Conservation (phyloP, 2,888 invertebrate genomes). For the Drosophila helvetica region DNA sequence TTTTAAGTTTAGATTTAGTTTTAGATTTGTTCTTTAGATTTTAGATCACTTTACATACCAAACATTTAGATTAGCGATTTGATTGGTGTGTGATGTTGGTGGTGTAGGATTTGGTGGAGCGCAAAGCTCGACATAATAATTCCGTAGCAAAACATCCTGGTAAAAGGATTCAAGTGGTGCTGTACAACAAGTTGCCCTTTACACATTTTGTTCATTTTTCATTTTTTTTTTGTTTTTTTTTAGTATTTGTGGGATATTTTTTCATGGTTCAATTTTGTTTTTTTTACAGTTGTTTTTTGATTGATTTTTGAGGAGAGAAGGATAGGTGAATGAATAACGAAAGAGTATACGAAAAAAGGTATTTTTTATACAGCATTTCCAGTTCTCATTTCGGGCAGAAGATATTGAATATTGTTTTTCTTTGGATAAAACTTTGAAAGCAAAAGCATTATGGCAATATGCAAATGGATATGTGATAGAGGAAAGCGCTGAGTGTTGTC, state of each 20-base stretch:
- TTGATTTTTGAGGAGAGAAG: conserved; percentile 57
- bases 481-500: conserved; percentile 17
- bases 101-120: conserved; percentile 80
- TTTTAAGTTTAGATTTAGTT: conserved; percentile 25
- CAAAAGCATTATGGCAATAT: conserved; percentile 36
- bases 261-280: conserved; percentile 17
- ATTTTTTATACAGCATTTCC: conserved; percentile 71
- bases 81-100: conserved; percentile 81
- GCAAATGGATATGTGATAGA: conserved; percentile 24
- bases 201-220: conserved; percentile 66
- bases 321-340: conserved; percentile 77
- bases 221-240: conserved; percentile 36
- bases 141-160: conserved; percentile 80
- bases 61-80: conserved; percentile 80
- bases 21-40: conserved; percentile 21
- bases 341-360: conserved; percentile 67
- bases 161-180: conserved; percentile 81
- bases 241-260: conserved; percentile 21
- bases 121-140: conserved; percentile 80
- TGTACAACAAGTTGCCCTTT: conserved; percentile 81
- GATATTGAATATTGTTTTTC: conserved; percentile 20
- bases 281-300: conserved; percentile 47
- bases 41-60: conserved; percentile 77
- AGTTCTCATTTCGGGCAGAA: conserved; percentile 23
- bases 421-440: conserved; percentile 44